Base-by-base conservation (phyloP, 2,113 vertebrate genomes). In the Motacilla alba region DNA sequence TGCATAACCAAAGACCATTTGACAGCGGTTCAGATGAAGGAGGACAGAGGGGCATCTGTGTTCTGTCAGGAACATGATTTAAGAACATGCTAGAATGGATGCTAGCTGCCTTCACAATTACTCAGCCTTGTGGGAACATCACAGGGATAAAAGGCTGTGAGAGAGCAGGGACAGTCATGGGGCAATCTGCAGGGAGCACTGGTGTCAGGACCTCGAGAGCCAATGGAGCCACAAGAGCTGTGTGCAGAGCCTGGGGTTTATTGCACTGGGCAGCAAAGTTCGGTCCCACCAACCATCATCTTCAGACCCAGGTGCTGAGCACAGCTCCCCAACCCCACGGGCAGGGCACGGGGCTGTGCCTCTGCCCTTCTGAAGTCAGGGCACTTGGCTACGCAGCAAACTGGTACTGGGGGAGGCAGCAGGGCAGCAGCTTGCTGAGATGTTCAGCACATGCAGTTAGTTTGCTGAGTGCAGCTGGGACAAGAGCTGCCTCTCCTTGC, bases 281-380 rank as follows among this genome's bases (percentile, higher is more conserved):
- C 30, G 59, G 33, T 77, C 33, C 72, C 64, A 52, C 43, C 62
- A 63, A 37, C 59, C 17, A 69, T 4, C 63, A 22, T 1, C 59
- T 14, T 46, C 66, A 37, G 22, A 3, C 18, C 23, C n/a, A 18
- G 20, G 41, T 7, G 9, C 50, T 15, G 9, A 80, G 72, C 46
- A 90, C 1, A 0, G 43, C 21, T 37, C 31, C 53, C 13, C 0
- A 0, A 13, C 9, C 11, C 62, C 43, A n/a, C 0, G 1, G 56
- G 50, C 41, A 23, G 47, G 0, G n/a, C 0, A 0, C 21, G 2
- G 0, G 2, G 33, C 35, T 37, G 9, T 41, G 15, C 69, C 35
- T 37, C 22, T 31, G 5, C 20, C 49, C n/a, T 68, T 21, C 73
- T 27, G 16, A n/a, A 33, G 13, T 2, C 64, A 26, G 27, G 14